Conservation (phyloP, 2,797 vertebrate species). For the Peromyscus attwateri region DNA sequence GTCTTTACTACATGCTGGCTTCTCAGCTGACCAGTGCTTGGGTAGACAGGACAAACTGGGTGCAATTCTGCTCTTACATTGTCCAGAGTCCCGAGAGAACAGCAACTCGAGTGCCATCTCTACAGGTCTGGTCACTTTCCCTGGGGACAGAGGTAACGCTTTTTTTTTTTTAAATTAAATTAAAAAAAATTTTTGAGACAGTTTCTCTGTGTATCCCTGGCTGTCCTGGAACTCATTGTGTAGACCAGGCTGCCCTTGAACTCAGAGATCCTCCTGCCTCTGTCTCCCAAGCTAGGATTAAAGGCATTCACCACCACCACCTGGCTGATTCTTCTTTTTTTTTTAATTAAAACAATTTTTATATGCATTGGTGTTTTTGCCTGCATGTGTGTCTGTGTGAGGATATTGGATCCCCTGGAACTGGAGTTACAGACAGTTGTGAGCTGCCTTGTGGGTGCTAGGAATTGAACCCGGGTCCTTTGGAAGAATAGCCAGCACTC, state of each 20-base stretch:
- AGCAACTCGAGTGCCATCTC: not conserved
- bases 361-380: not conserved
- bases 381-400: not conserved
- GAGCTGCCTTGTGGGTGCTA: not conserved
- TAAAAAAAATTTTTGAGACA: not conserved
- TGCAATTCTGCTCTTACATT: not conserved
- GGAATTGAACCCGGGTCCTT: not conserved
- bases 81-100: not conserved
- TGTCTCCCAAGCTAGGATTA: not conserved
- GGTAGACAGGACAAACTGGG: not conserved
- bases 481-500: not conserved
- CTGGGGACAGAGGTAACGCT: not conserved
- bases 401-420: not conserved
- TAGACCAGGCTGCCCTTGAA: not conserved
- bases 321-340: not conserved
- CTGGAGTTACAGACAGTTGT: not conserved
- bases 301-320: not conserved
- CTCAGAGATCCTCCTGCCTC: not conserved
- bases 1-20: not conserved
- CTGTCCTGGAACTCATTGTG: not conserved
- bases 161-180: not conserved
- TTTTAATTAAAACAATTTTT: not conserved
- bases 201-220: not conserved
- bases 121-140: not conserved
- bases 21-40: not conserved